Base-by-base conservation (phyloP, 1,140 invertebrate genomes). In the Brachionus koreanus region DNA sequence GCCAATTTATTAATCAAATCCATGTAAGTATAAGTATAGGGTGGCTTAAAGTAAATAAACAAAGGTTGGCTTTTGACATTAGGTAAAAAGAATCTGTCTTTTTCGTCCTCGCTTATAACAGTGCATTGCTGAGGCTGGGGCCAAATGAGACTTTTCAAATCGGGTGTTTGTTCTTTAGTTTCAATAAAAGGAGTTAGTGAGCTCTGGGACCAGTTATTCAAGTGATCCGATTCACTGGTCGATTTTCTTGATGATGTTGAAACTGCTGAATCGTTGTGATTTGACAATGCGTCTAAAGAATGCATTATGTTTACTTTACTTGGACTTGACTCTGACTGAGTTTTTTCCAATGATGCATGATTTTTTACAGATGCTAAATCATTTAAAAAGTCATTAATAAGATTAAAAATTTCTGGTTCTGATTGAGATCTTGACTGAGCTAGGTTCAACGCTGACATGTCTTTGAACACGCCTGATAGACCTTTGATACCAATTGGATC, bases 1-100 rank as follows among this genome's bases (percentile, higher is more conserved):
- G 76, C 76, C 23, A 79, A 43, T 79, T 79, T 79, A 23, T 79
- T 79, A 16, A 79, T 61, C 19, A 61, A 29, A 52, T 79, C 76
- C 76, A 79, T 79, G 16, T 79, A 79, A 9, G 76, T 42, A 19
- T 79, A 79, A 3, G 76, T 79, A 65, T 61, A 61, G 6, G 76
- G 76, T 16, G 76, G 76, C 35, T 79, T 79, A 42, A 79, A 79
- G 29, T 61, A 79, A 35, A 79, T 79, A 25, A 65, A 65, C 35
- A 79, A 61, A 12, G 76, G 49, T 52, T 79, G 76, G 12, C 33
- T 65, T 57, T 61, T 79, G 39, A 35, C 16, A 65, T 79, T 79
- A 3, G 49, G 76, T n/a, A 79, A 65, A 57, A 19, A 43, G 57
- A 79, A 79, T 42, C 49, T 29, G 19, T 77, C 46, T 10, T 52